Base-by-base conservation (phyloP, 30 jellyfish, hydroid and myxozoan species). In the Turritopsis rubra region DNA sequence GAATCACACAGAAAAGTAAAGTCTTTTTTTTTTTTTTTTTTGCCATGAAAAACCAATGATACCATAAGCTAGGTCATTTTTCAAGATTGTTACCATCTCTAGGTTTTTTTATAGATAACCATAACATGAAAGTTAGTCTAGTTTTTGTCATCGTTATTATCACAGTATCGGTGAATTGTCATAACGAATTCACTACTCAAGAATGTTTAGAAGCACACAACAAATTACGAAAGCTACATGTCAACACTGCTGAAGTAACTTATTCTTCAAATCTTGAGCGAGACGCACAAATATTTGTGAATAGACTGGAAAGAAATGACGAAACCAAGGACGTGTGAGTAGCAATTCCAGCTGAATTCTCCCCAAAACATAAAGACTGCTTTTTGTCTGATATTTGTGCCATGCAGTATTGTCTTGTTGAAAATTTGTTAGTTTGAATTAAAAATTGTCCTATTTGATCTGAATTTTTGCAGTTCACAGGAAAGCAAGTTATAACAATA, bases 171-270 rank as follows among this genome's bases (percentile, higher is more conserved):
- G 77, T 68, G 77, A n/a, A n/a, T 66, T 86, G 72, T 24, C 90
- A 71, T 68, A 52, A 72, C 21, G 86, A 74, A 16, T 92, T 92
- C 84, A 54, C 89, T 5, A 82, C 92, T 18, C 77, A 85, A 20
- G 95, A 84, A 65, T 92, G 98, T 66, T 76, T 92, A 29, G 73
- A 81, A 8, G 82, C 91, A 54, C 98, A 92, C 82, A 92, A 92
- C 79, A 65, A 74, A 0, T 81, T 92, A 21, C 80, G 98, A 29
- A 25, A 52, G 23, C 71, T 71, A 75, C 98, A 92, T 75, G 75
- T 73, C 31, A 70, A 75, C 72, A 92, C 98, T 25, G 80, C 68
- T n/a, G 29, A 84, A 4, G 79, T 92, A 52, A 71, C 54, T 66
- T 92, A 87, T 52, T 88, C 96, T 1, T n/a, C 76, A 41, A 91